Evolutionary conservation across 2,888 invertebrate species (phyloP).

Genomic region (Magallana nippona): DNA sequence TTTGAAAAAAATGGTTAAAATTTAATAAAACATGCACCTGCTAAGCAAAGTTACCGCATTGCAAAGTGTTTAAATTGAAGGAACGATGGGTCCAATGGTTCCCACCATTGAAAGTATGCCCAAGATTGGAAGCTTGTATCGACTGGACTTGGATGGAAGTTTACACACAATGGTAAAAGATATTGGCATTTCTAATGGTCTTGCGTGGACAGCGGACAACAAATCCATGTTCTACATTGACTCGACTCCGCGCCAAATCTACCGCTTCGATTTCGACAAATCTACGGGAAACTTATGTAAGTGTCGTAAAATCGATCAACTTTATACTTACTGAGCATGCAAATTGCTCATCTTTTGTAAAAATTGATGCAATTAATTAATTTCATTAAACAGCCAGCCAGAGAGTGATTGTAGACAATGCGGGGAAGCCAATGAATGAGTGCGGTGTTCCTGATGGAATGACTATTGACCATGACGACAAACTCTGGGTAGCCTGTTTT

Average conservation of each 20-base stretch:
- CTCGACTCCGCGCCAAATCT: constrained; percentile 84
- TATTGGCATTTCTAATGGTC: constrained; percentile 87
- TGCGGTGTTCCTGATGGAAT: constrained; percentile 82
- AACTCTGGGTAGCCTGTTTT: constrained; percentile 89
- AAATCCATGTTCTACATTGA: constrained; percentile 89
- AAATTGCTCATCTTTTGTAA: too few species aligned
- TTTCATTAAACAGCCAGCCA: not conserved
- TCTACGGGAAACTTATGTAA: constrained; percentile 84
- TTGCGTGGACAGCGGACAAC: constrained; percentile 85
- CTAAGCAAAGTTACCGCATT: too few species aligned
- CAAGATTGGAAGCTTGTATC: constrained; percentile 49
- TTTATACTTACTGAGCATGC: too few species aligned
- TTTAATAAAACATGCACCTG: too few species aligned
- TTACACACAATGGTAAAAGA: constrained; percentile 55
- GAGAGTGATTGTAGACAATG: not conserved
- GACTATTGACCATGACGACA: constrained; percentile 89
- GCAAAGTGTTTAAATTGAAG: not conserved
- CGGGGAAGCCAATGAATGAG: not conserved
- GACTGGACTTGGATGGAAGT: constrained; percentile 63
- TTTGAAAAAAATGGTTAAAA: too few species aligned
- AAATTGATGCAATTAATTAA: not conserved
- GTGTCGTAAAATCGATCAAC: too few species aligned
- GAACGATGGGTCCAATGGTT: constrained; percentile 9
- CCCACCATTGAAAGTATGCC: not conserved
- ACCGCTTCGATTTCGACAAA: constrained; percentile 86